Evolutionary conservation across 2,113 vertebrate genomes (phyloP), one percentile per base, ranked within the genome.

Genomic region (Todiramphus saurophagus): DNA sequence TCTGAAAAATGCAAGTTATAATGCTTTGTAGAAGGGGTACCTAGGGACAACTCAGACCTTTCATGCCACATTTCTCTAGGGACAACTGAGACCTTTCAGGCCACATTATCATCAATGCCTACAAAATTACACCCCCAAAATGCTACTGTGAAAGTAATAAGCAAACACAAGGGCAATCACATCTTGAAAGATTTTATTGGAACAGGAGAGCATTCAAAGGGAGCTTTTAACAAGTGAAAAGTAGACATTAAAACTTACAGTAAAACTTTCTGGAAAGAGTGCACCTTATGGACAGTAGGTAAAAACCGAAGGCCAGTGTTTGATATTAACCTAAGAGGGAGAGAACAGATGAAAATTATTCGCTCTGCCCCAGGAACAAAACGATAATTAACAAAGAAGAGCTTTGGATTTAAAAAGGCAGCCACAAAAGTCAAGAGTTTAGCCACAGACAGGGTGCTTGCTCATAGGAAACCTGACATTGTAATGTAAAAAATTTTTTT

Each of bases 261-360:
- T 69, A 98, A 90, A 83, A 98, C 97, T 46, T 97, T 97, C 83
- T 97, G 96, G n/a, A 97, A 91, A 43, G 98, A 98, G 25, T 94
- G 94, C 83, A 98, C 75, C 86, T 97, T 97, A 41, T 96, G 97
- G 87, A 98, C 78, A 43, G 90, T 81, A 37, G 98, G 98, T 44
- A 98, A 94, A 96, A 95, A 96, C 11, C 95, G 96, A 86, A 98
- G 97, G 30, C 98, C 98, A 33, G 98, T 98, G 77, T 98, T 98
- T 46, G 97, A 98, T 91, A 98, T 97, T 44, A 98, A 95, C 96
- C 98, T 98, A 73, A 82, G 37, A 56, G 37, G 76, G 59, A 92
- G 50, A 96, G 73, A 94, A 70, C 16, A 94, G 67, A 78, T 56
- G 53, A 53, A 88, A 53, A 64, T 96, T 85, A 93, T 95, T 95